Base-by-base conservation (phyloP, 1,140 invertebrate genomes). In the Argopecten irradians region DNA sequence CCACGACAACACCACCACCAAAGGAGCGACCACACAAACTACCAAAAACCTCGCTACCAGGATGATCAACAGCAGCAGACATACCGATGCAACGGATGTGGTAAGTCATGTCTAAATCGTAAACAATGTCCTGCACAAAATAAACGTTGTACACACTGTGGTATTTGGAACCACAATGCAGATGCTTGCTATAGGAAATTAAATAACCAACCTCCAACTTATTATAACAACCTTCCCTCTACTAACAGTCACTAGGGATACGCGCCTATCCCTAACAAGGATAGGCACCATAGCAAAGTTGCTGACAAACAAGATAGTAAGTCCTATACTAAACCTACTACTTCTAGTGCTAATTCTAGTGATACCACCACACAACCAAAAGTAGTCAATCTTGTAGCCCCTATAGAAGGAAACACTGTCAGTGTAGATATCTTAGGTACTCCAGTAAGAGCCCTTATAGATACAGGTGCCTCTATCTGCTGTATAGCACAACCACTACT, bases 391-490 rank as follows among this genome's bases (percentile, higher is more conserved):
- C 16, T 90, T 11, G 83, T 86, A 19, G 84, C 87, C n/a, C 85
- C 87, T 39, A 19, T 90, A 1, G 36, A 32, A 34, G 87, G 83
- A 83, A 90, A 90, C 71, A 89, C 86, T 28, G 85, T 91, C 13
- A 46, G 43, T n/a, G 55, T 90, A 16, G 35, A 85, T 35, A 39
- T 90, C 1, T 71, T 86, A 43, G 85, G 87, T n/a, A 82, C 41
- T 32, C 82, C 35, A 22, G 33, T 87, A 41, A 86, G 82, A 39
- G 87, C 89, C 35, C 43, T 90, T n/a, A 55, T 91, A 22, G 91
- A 91, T 83, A 84, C 89, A 33, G 90, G 89, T 34, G 90, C 89
- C 34, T 32, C 43, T 46, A 86, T 91, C 9, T 87, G 35, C 7
- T 89, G 86, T 85, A 36, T 83, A 82, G 85, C 86, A 34, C 22